These are phyloP conservation scores for Talpa occidentalis DNA, from an alignment of 2,113 vertebrate genomes.

Conservation along the genomic window DNA sequence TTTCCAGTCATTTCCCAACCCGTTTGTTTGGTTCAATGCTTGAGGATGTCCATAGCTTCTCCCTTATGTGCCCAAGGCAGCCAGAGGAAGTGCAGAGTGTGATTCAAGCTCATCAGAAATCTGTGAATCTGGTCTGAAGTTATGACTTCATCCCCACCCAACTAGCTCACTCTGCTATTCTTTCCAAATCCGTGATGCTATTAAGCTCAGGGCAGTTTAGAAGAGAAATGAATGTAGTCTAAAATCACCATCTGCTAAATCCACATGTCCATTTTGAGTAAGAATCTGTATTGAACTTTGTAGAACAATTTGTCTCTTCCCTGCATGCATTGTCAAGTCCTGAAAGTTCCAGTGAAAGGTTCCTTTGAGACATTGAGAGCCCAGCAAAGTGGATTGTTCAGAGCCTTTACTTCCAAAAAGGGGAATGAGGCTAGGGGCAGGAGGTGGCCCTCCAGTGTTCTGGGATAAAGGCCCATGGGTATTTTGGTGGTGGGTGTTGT, in stretches of 20 bases:
- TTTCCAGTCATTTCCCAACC: background rate
- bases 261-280: background rate
- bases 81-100: background rate
- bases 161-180: conserved; percentile 1
- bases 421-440: too few species aligned
- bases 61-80: background rate
- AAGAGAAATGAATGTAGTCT: conserved; percentile 53
- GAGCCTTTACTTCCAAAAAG: background rate
- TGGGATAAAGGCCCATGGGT: too few species aligned
- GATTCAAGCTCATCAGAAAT: conserved; percentile 31
- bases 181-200: conserved; percentile 22
- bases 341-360: background rate
- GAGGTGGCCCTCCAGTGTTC: too few species aligned
- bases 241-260: conserved; percentile 26
- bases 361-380: background rate
- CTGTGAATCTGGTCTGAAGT: conserved; percentile 27
- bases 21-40: background rate
- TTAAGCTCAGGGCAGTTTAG: conserved; percentile 43
- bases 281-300: conserved; percentile 4
- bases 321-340: background rate
- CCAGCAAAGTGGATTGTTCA: conserved; percentile 13
- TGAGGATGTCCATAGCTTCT: background rate
- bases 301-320: background rate
- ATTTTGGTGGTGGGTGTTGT: too few species aligned
- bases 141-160: conserved; percentile 58